Base-by-base conservation (phyloP, 2,888 invertebrate species). In the Apamea crenata region DNA sequence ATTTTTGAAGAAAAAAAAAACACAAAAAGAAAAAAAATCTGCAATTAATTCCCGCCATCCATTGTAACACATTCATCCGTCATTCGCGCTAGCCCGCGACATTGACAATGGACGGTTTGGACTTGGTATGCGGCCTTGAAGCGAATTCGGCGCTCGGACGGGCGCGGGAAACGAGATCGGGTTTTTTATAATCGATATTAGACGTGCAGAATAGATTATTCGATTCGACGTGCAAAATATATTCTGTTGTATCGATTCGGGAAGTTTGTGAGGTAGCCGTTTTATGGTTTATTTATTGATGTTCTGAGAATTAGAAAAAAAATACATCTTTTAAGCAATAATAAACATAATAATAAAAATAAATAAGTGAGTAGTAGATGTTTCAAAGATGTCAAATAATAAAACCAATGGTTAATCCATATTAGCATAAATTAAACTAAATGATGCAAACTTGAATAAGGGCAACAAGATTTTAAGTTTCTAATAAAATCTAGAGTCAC, bases 91-190 rank as follows among this genome's bases (percentile, higher is more conserved):
- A 90, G 93, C 89, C 91, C 88, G 93, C 92, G 96, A 96, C 96
- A 96, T 96, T 96, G 97, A 96, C 96, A 96, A 96, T 96, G 95
- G 92, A 91, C 91, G 84, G 94, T 95, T 95, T 93, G 93, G 94
- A 96, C 93, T 93, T 95, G 96, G 96, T 95, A 96, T 96, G 96
- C 92, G 96, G 93, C 96, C 96, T 96, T 96, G 96, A 94, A 93
- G 93, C 95, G 93, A 94, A 94, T 95, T 96, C 95, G 95, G 94
- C 92, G 93, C 92, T 93, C 93, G 91, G 85, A 83, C 89, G 83
- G 81, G 88, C 92, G 90, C 90, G 92, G 93, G 95, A 95, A 93
- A 92, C 93, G 87, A 92, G 91, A 91, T 90, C 94, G 91, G 90
- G 92, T 94, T 95, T 94, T 94, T 93, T 91, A 86, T 84, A 93